phyloP scores from a whole-genome alignment of 2,888 invertebrate species.

The Euplagia quadripunctaria region DNA sequence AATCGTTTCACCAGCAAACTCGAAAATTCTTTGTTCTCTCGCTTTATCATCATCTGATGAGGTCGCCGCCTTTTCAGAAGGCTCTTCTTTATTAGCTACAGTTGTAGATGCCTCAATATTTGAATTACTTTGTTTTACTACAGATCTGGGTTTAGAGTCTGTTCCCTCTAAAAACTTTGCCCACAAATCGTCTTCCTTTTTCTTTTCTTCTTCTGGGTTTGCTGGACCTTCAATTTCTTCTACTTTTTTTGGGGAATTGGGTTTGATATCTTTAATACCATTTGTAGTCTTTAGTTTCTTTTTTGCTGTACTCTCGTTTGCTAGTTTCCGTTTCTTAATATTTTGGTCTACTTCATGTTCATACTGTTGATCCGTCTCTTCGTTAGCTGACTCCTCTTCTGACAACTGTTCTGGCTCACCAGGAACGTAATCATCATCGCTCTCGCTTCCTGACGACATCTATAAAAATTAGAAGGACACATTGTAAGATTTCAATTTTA shows the following conservation, averaged over 20 bases:
- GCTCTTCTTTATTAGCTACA: slow-evolving; percentile 35
- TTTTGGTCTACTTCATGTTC: slow-evolving; percentile 79
- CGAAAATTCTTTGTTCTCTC: slow-evolving; percentile 90
- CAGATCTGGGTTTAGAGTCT: slow-evolving; percentile 76
- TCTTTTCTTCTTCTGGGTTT: slow-evolving; percentile 89
- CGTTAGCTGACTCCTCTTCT: slow-evolving; percentile 90
- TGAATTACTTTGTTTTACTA: slow-evolving; percentile 50
- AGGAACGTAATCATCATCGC: slow-evolving; percentile 93
- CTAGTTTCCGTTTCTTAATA: slow-evolving; percentile 72
- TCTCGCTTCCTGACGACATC: slow-evolving; percentile 91
- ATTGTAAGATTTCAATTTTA: not conserved
- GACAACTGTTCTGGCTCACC: slow-evolving; percentile 89
- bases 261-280: slow-evolving; percentile 59
- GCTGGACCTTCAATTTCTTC: slow-evolving; percentile 60
- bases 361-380: slow-evolving; percentile 87
- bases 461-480: slow-evolving; percentile 50
- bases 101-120: slow-evolving; percentile 45
- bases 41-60: slow-evolving; percentile 78
- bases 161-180: slow-evolving; percentile 92
- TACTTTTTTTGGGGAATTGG: slow-evolving; percentile 50
- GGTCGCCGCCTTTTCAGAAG: slow-evolving; percentile 33
- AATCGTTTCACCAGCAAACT: slow-evolving; percentile 96
- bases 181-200: slow-evolving; percentile 92
- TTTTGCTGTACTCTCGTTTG: slow-evolving; percentile 57
- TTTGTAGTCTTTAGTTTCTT: slow-evolving; percentile 68